Conservation (phyloP, 2,888 invertebrate genomes). For the Cepaea hortensis region DNA sequence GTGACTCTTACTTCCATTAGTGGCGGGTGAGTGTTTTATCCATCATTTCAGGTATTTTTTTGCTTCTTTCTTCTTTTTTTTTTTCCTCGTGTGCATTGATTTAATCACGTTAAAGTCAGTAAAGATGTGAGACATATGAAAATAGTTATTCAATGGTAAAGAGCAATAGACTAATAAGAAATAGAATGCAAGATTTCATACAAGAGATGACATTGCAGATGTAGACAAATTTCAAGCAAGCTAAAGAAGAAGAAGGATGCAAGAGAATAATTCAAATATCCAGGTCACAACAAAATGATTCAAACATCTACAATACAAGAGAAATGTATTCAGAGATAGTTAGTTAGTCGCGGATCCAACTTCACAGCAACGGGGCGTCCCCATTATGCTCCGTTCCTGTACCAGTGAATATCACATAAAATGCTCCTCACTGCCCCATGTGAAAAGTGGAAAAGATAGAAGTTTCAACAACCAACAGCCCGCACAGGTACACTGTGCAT, state of each 20-base stretch:
- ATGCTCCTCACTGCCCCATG: too few species aligned
- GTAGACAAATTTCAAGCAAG: background rate
- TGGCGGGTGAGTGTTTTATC: constrained; percentile 64
- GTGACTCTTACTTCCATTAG: constrained; percentile 60
- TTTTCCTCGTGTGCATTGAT: background rate
- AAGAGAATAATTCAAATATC: background rate
- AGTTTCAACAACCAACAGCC: too few species aligned
- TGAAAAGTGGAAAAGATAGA: too few species aligned
- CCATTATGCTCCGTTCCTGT: too few species aligned
- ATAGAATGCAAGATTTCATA: background rate
- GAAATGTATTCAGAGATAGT: too few species aligned
- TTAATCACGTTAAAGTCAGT: background rate
- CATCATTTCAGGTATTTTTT: background rate
- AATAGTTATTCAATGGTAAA: background rate
- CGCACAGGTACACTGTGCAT: too few species aligned
- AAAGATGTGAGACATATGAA: background rate
- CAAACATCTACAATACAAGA: too few species aligned
- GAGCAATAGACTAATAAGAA: background rate
- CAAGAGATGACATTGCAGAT: too few species aligned
- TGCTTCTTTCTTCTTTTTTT: background rate
- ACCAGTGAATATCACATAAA: too few species aligned
- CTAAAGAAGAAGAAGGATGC: background rate
- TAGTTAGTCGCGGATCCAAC: too few species aligned
- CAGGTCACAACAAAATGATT: background rate
- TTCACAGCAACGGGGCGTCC: too few species aligned